Evolutionary conservation across 2,888 invertebrate species (phyloP).

Genomic region (Caenorhabditis parvicauda): DNA sequence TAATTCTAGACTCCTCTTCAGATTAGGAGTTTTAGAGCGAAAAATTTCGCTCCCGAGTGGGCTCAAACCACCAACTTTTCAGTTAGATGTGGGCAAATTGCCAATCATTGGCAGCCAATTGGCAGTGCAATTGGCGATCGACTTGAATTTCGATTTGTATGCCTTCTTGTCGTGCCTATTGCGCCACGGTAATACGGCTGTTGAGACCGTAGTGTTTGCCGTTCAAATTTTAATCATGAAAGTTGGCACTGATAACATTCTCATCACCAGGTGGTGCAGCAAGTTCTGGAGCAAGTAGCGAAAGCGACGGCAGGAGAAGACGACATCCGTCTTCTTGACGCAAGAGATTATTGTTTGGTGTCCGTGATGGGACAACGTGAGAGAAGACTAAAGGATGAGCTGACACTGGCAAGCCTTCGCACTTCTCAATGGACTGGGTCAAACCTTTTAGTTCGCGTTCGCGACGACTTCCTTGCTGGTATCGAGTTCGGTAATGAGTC

Average conservation of each 20-base stretch:
- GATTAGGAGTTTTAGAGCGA: too few relatives aligned
- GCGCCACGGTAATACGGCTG: too few relatives aligned
- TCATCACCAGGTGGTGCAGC: slow-evolving; percentile 72
- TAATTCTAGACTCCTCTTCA: too few relatives aligned
- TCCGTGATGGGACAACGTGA: slow-evolving; percentile 93
- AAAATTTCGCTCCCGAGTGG: background rate
- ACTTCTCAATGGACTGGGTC: slow-evolving; percentile 81
- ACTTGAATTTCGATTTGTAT: too few relatives aligned
- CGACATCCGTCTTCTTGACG: slow-evolving; percentile 65
- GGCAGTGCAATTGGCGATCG: too few relatives aligned
- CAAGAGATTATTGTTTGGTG: slow-evolving; percentile 86
- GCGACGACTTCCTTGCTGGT: slow-evolving; percentile 71
- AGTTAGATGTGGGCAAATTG: too few relatives aligned
- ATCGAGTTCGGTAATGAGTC: slow-evolving; percentile 65
- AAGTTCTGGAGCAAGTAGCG: slow-evolving; percentile 91
- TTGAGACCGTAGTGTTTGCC: too few relatives aligned
- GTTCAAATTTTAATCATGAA: too few relatives aligned
- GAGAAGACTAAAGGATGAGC: slow-evolving; percentile 84
- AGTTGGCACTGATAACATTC: background rate
- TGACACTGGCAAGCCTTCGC: slow-evolving; percentile 85
- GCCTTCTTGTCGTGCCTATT: too few relatives aligned
- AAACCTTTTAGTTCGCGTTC: slow-evolving; percentile 84
- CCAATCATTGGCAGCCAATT: too few relatives aligned
- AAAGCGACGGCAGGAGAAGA: slow-evolving; percentile 70
- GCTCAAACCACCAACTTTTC: too few relatives aligned